Percentiles rank a stretch among this genome's conserved stretches.
Evolutionary conservation across 1,140 invertebrate species (phyloP).

Genomic region (Bilobella aurantiaca): DNA sequence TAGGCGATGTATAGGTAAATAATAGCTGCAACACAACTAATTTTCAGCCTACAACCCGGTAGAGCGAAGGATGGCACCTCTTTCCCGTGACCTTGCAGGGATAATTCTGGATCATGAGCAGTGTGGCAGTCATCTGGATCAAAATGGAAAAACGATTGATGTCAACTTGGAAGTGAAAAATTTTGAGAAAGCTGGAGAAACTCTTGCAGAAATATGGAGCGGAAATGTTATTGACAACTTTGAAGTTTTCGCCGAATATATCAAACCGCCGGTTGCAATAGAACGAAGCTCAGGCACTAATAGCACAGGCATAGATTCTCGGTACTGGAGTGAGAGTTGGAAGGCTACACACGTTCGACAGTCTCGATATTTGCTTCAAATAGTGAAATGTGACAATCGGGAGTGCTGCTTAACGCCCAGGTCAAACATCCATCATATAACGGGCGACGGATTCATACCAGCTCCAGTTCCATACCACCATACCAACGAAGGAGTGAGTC

Average conservation of each 20-base stretch:
- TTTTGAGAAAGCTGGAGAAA: slow-evolving; percentile 36
- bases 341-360: slow-evolving; percentile 10
- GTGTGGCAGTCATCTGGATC: slow-evolving; percentile 40
- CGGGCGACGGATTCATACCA: slow-evolving; percentile 14
- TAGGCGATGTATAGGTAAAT: too few species aligned
- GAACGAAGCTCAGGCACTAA: too few species aligned
- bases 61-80: slow-evolving; percentile 40
- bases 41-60: slow-evolving; percentile 39
- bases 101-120: slow-evolving; percentile 40
- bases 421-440: slow-evolving; percentile 9
- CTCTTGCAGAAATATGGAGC: slow-evolving; percentile 37
- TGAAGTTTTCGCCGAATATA: slow-evolving; percentile 37
- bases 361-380: slow-evolving; percentile 17
- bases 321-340: too few species aligned
- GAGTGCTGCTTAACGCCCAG: slow-evolving; percentile 2
- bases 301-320: too few species aligned
- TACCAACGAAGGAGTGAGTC: background rate
- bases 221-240: slow-evolving; percentile 37
- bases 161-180: slow-evolving; percentile 37
- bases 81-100: slow-evolving; percentile 39
- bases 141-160: slow-evolving; percentile 12
- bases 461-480: slow-evolving; percentile 11
- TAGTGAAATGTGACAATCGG: slow-evolving; percentile 17
- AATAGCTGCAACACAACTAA: too few species aligned
- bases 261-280: background rate